Conservation (phyloP, 2,797 vertebrate species). For the Poeciliopsis turneri region DNA sequence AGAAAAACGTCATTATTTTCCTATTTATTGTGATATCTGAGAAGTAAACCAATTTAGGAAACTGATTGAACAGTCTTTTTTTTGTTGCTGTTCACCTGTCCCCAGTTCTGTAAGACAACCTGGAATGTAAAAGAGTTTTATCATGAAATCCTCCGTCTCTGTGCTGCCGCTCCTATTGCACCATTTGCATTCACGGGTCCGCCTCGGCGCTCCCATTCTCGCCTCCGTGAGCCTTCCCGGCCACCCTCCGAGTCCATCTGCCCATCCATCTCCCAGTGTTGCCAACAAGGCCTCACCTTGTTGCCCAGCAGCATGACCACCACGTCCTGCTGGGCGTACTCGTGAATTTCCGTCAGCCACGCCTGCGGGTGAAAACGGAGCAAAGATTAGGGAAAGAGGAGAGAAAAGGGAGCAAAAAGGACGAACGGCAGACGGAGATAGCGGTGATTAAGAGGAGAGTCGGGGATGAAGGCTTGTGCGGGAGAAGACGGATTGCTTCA, state of each 20-base stretch:
- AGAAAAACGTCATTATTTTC: neutral
- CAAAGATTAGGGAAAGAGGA: constrained; percentile 13
- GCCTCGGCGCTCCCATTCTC: neutral
- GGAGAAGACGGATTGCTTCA: neutral
- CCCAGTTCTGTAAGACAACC: neutral
- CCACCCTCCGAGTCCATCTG: constrained; percentile 61
- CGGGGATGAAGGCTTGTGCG: neutral
- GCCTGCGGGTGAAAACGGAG: constrained; percentile 72
- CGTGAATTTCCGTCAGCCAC: constrained; percentile 94
- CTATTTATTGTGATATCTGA: neutral
- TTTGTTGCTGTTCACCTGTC: neutral
- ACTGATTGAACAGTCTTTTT: neutral
- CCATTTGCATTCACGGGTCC: constrained; percentile 18
- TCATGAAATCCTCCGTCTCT: neutral
- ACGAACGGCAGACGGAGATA: neutral
- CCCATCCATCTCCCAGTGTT: constrained; percentile 34
- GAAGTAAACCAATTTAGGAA: neutral
- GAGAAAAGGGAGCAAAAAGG: neutral
- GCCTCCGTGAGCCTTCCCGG: constrained; percentile 16
- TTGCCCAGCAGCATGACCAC: constrained; percentile 96
- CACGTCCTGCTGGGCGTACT: constrained; percentile 92
- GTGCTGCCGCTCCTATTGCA: neutral
- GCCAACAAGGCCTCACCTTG: constrained; percentile 83
- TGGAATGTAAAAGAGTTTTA: neutral
- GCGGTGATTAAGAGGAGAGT: neutral